phyloP scores from a whole-genome alignment of 2,113 vertebrate genomes.

The Pimephales promelas region DNA sequence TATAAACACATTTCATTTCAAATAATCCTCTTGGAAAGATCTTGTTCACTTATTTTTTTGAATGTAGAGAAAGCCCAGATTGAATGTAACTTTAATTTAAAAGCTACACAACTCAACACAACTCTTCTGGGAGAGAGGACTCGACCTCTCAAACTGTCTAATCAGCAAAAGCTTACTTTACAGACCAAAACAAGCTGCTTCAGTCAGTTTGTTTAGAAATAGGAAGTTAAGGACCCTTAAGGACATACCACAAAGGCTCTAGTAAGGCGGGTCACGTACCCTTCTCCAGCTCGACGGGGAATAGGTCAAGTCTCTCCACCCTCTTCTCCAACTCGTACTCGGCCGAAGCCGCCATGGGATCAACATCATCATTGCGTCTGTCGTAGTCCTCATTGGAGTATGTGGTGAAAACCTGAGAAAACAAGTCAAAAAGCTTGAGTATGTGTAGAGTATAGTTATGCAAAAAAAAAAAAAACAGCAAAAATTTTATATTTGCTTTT shows the following conservation, averaged over 20 bases:
- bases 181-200: conserved; percentile 25
- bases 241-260: background rate
- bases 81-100: background rate
- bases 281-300: conserved; percentile 95
- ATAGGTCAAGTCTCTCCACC: conserved; percentile 92
- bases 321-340: conserved; percentile 97
- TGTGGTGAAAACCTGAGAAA: conserved; percentile 90
- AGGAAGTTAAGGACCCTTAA: conserved; percentile 16
- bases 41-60: background rate
- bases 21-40: conserved; percentile 1
- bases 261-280: conserved; percentile 68
- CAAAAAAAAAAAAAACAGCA: background rate
- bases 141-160: background rate
- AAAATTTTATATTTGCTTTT: background rate
- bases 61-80: background rate
- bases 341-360: conserved; percentile 94
- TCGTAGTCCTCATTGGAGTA: conserved; percentile 96
- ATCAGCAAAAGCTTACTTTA: conserved; percentile 31
- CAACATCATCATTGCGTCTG: conserved; percentile 93
- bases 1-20: background rate
- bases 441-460: background rate
- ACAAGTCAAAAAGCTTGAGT: conserved; percentile 42
- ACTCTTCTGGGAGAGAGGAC: background rate
- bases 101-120: background rate
- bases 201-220: conserved; percentile 10